phyloP scores from a whole-genome alignment of 2,797 vertebrate genomes.

The Cyclopterus lumpus region DNA sequence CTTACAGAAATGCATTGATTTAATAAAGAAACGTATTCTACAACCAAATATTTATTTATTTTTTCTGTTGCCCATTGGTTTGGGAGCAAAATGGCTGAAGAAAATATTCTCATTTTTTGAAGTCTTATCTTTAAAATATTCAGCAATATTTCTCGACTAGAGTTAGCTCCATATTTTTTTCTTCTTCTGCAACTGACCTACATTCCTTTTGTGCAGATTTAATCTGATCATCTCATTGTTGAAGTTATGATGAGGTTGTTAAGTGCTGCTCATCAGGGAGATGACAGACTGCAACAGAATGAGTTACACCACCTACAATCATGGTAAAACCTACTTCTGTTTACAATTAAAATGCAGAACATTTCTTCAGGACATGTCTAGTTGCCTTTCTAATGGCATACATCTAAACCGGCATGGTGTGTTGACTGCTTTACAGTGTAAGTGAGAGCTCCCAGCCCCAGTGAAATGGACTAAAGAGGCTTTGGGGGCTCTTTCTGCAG shows the following conservation, averaged over 20 bases:
- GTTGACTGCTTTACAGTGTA: slow-evolving; percentile 33
- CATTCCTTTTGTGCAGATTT: slow-evolving; percentile 40
- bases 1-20: slow-evolving; percentile 11
- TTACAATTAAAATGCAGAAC: slow-evolving; percentile 12
- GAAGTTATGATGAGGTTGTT: slow-evolving; percentile 45
- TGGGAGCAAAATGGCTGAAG: not conserved
- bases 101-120: slow-evolving; percentile 3
- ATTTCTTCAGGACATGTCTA: slow-evolving; percentile 2
- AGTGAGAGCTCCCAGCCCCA: slow-evolving; percentile 10
- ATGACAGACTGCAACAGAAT: slow-evolving; percentile 29
- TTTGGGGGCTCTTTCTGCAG: slow-evolving; percentile 12
- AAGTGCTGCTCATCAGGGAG: slow-evolving; percentile 34
- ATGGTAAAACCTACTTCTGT: slow-evolving; percentile 12
- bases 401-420: not conserved
- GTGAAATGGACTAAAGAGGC: slow-evolving; percentile 10
- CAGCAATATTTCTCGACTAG: not conserved
- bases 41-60: not conserved
- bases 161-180: not conserved
- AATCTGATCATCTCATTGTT: slow-evolving; percentile 51
- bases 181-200: slow-evolving; percentile 31
- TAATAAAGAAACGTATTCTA: not conserved
- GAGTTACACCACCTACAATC: slow-evolving; percentile 22
- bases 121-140: slow-evolving; percentile 16
- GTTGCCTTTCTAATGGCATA: slow-evolving; percentile 11
- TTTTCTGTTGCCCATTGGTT: not conserved